Percentiles rank a stretch among this genome's conserved stretches.
phyloP scores from a whole-genome alignment of 2,113 vertebrate genomes.

The Oostethus manadensis region DNA sequence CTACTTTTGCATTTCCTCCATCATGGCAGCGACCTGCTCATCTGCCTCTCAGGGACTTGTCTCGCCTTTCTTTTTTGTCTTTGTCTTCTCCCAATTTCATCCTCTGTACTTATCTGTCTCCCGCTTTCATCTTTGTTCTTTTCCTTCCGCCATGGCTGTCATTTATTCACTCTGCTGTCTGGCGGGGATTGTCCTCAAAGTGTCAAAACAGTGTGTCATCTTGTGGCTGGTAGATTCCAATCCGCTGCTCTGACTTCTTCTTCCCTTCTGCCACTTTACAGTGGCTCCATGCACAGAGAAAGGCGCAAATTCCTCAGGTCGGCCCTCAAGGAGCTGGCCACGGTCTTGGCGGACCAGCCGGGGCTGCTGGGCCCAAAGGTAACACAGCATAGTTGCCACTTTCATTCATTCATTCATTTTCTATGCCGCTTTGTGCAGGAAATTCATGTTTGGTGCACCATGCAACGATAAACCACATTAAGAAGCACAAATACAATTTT shows the following conservation, averaged over 20 bases:
- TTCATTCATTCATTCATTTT: too few relatives aligned
- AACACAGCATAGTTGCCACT: constrained; percentile 6
- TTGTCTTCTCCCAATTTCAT: constrained; percentile 34
- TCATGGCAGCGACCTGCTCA: background rate
- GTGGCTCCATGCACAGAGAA: constrained; percentile 96
- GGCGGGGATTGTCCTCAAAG: constrained; percentile 48
- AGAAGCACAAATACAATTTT: too few relatives aligned
- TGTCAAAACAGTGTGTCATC: constrained; percentile 48
- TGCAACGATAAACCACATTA: too few relatives aligned
- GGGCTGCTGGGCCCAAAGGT: constrained; percentile 95
- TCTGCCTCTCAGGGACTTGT: constrained; percentile 17
- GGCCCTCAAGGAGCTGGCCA: constrained; percentile 93
- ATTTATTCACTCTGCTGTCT: constrained; percentile 30
- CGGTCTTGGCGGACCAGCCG: constrained; percentile 94
- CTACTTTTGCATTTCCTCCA: constrained; percentile 7
- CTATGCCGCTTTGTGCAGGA: too few relatives aligned
- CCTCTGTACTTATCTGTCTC: constrained; percentile 42
- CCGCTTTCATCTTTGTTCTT: constrained; percentile 43
- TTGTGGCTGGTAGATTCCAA: constrained; percentile 16
- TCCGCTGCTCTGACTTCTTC: constrained; percentile 18
- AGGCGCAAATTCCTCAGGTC: constrained; percentile 95
- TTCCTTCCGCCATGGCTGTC: constrained; percentile 31
- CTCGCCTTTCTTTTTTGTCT: constrained; percentile 13
- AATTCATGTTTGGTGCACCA: too few relatives aligned
- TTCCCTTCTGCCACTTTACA: constrained; percentile 47